These are phyloP conservation scores for Cheilinus undulatus DNA, from an alignment of 2,113 vertebrate species.

Conservation along the genomic window DNA sequence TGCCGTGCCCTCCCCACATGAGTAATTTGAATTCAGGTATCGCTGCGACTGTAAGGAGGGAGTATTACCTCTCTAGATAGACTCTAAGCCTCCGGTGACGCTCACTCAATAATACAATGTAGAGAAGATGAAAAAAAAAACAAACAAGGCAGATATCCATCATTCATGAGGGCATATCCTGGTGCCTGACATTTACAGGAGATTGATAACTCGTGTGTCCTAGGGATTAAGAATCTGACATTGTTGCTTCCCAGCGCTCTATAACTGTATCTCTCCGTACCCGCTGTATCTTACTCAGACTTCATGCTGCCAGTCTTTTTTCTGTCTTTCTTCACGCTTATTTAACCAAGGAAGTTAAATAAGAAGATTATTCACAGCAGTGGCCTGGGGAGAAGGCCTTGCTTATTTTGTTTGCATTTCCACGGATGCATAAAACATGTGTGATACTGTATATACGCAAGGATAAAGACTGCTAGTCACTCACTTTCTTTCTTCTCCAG, in stretches of 20 bases:
- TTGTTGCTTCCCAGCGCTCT: conserved; percentile 38
- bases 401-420: background rate
- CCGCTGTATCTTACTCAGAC: conserved; percentile 22
- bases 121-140: conserved; percentile 50
- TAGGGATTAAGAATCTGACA: conserved; percentile 71
- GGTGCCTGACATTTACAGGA: conserved; percentile 78
- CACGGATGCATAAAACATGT: conserved; percentile 13
- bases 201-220: conserved; percentile 71
- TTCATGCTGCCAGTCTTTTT: background rate
- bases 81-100: conserved; percentile 55
- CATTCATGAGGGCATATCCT: conserved; percentile 77
- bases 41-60: conserved; percentile 48
- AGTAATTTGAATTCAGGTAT: conserved; percentile 68
- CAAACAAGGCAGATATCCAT: conserved; percentile 76
- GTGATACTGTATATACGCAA: conserved; percentile 6
- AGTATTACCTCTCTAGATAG: conserved; percentile 66
- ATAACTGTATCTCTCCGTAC: conserved; percentile 30
- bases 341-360: conserved; percentile 57
- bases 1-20: conserved; percentile 6
- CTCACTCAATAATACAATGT: conserved; percentile 67
- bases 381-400: conserved; percentile 11
- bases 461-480: conserved; percentile 32
- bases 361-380: conserved; percentile 36
- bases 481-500: conserved; percentile 4
- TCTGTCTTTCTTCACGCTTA: conserved; percentile 20